A percentile compares a stretch with the other conserved stretches of the same genome.
These are phyloP conservation scores for Eupristina koningsbergeri DNA, from an alignment of 1,140 invertebrate genomes.

Conservation along the genomic window DNA sequence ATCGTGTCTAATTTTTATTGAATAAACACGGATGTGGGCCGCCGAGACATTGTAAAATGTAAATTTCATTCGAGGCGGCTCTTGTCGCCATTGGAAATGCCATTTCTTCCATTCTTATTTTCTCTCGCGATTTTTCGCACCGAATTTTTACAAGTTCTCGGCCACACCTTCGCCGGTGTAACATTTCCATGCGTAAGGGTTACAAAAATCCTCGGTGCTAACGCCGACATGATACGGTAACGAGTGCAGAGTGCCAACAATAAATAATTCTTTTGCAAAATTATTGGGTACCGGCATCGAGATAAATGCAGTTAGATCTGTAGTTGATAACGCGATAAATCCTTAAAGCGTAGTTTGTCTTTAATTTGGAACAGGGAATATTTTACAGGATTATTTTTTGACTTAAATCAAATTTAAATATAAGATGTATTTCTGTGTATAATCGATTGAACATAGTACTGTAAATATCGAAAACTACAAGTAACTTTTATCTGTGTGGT, in stretches of 20 bases:
- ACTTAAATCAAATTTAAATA: neutral
- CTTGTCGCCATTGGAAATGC: slow-evolving; percentile 13
- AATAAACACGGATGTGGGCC: slow-evolving; percentile 21
- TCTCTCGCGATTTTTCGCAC: neutral
- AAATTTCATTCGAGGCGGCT: slow-evolving; percentile 13
- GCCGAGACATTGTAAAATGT: slow-evolving; percentile 12
- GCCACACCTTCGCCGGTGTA: neutral
- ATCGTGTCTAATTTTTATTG: slow-evolving; percentile 26
- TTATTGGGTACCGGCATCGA: neutral
- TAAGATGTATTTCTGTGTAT: neutral
- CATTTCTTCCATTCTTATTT: slow-evolving; percentile 8
- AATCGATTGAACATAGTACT: neutral
- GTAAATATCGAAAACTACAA: neutral
- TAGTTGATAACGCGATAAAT: neutral
- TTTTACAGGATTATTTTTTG: neutral
- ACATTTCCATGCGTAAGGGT: neutral
- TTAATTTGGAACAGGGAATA: neutral
- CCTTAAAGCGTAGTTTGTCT: neutral
- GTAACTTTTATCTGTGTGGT: neutral
- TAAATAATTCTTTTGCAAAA: neutral
- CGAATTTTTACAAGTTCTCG: neutral
- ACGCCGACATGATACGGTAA: neutral
- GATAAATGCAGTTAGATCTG: neutral
- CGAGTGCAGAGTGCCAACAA: neutral
- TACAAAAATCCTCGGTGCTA: neutral